Percentiles rank a stretch among this genome's conserved stretches.
These are phyloP conservation scores for Pogonophryne albipinna DNA, from an alignment of 2,797 vertebrate genomes.

Conservation along the genomic window DNA sequence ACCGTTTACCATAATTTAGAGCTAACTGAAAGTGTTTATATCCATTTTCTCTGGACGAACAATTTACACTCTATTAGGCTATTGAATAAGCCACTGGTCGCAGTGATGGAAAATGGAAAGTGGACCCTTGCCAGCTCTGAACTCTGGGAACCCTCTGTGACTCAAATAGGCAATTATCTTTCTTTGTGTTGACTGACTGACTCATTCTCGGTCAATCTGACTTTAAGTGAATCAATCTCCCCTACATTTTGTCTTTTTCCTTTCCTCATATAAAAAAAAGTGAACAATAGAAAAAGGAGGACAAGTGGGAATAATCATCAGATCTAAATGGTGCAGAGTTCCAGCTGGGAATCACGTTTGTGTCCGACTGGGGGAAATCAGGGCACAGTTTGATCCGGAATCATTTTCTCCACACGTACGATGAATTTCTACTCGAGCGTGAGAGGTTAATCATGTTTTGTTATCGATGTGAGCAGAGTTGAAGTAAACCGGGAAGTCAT, in stretches of 20 bases:
- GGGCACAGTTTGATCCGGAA: constrained; percentile 26
- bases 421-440: constrained; percentile 10
- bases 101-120: constrained; percentile 45
- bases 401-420: constrained; percentile 40
- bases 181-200: constrained; percentile 53
- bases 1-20: constrained; percentile 41
- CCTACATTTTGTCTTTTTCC: constrained; percentile 4
- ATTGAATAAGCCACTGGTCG: constrained; percentile 31
- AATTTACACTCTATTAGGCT: constrained; percentile 51
- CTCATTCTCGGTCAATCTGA: constrained; percentile 32
- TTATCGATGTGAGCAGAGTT: constrained; percentile 17
- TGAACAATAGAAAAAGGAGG: constrained; percentile 43
- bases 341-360: constrained; percentile 31
- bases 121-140: constrained; percentile 24
- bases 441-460: constrained; percentile 46
- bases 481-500: constrained; percentile 28
- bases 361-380: constrained; percentile 4
- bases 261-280: neutral
- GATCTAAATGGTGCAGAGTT: constrained; percentile 42
- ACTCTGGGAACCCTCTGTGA: constrained; percentile 18
- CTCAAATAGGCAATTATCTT: constrained; percentile 58
- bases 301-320: constrained; percentile 36
- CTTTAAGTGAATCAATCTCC: constrained; percentile 34
- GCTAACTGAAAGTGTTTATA: constrained; percentile 50
- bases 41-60: constrained; percentile 58